These are phyloP conservation scores for Cheilosia urbana DNA, from an alignment of 2,888 invertebrate species.

Conservation along the genomic window DNA sequence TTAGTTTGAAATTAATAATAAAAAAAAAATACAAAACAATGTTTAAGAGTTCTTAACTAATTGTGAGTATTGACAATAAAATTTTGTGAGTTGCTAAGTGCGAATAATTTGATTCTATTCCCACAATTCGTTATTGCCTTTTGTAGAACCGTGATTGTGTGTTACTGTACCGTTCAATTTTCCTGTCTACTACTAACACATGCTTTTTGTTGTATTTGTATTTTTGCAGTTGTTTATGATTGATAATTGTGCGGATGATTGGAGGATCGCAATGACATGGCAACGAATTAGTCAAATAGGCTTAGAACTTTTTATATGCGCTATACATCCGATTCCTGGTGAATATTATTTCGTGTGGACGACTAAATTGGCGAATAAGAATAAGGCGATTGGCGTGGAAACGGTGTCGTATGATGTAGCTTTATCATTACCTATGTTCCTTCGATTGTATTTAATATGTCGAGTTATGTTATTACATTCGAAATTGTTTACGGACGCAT, in stretches of 20 bases:
- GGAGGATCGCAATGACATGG: conserved; percentile 99
- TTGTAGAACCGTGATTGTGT: conserved; percentile 74
- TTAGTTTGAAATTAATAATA: conserved; percentile 15
- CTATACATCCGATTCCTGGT: conserved; percentile 98
- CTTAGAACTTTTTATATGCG: conserved; percentile 97
- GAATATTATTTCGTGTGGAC: conserved; percentile 98
- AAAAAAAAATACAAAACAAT: conserved; percentile 19
- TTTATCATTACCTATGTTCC: conserved; percentile 99
- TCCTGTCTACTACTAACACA: conserved; percentile 77
- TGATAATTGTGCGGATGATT: conserved; percentile 99
- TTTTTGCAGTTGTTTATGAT: conserved; percentile 97
- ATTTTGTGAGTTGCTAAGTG: conserved; percentile 53
- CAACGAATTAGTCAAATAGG: conserved; percentile 96
- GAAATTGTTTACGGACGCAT: conserved; percentile 99
- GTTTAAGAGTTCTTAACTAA: conserved; percentile 23
- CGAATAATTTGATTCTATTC: conserved; percentile 30
- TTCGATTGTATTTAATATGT: conserved; percentile 99
- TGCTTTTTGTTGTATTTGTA: conserved; percentile 72
- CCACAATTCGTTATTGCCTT: conserved; percentile 44
- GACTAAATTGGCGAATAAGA: conserved; percentile 96
- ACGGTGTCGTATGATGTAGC: conserved; percentile 97
- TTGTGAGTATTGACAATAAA: conserved; percentile 63
- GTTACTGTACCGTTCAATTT: conserved; percentile 59
- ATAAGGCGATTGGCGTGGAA: conserved; percentile 88
- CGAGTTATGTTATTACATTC: conserved; percentile 99